Conservation (phyloP, 1,140 invertebrate species). For the Brachionus rubens region DNA sequence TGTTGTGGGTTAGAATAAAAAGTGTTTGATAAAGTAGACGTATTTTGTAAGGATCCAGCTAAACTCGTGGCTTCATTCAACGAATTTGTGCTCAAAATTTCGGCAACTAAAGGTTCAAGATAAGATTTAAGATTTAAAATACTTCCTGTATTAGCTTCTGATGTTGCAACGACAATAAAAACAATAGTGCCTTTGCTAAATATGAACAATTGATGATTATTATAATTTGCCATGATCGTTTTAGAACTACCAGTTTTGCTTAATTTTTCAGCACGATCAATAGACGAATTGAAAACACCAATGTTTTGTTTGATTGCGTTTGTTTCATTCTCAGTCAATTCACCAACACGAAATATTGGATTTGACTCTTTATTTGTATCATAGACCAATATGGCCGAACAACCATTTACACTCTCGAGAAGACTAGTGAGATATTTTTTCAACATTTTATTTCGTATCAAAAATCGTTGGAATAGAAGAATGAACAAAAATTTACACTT, state of each 20-base stretch:
- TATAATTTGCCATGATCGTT: slow-evolving; percentile 40
- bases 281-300: slow-evolving; percentile 43
- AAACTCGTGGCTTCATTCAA: slow-evolving; percentile 19
- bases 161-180: slow-evolving; percentile 26
- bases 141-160: slow-evolving; percentile 37
- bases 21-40: slow-evolving; percentile 4
- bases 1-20: slow-evolving; percentile 25
- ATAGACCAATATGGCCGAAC: slow-evolving; percentile 37
- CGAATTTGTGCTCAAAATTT: neutral
- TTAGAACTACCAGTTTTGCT: slow-evolving; percentile 34
- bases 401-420: slow-evolving; percentile 22
- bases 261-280: slow-evolving; percentile 38
- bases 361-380: slow-evolving; percentile 45
- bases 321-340: slow-evolving; percentile 23
- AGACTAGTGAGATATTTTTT: slow-evolving; percentile 43
- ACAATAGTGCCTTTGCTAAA: slow-evolving; percentile 45
- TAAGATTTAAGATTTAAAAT: slow-evolving; percentile 40
- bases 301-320: slow-evolving; percentile 46
- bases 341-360: slow-evolving; percentile 45
- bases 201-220: slow-evolving; percentile 43
- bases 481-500: no score
- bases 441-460: neutral
- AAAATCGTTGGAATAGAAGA: no score
- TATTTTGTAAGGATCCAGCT: slow-evolving; percentile 12
- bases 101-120: slow-evolving; percentile 25